Conservation (phyloP, 2,113 vertebrate genomes). For the Glaucomys volans region DNA sequence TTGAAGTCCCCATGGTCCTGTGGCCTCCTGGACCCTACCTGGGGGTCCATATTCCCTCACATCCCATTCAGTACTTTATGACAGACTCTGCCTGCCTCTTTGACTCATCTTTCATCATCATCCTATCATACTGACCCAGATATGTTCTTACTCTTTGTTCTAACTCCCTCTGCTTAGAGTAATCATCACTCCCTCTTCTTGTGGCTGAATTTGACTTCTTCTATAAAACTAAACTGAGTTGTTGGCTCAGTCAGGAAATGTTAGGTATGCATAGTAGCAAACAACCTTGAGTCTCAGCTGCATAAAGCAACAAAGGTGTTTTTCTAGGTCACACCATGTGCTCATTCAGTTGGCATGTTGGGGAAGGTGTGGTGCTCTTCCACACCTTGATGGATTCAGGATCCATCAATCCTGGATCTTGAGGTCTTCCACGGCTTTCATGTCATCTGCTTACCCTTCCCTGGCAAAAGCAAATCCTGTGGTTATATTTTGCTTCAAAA, state of each 20-base stretch:
- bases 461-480: background rate
- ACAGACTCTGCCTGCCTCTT: background rate
- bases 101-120: background rate
- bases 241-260: background rate
- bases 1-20: background rate
- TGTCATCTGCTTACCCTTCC: background rate
- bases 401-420: background rate
- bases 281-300: background rate
- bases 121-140: background rate
- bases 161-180: background rate
- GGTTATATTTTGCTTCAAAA: background rate
- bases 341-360: background rate
- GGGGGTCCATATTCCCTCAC: background rate
- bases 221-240: background rate
- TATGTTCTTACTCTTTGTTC: background rate
- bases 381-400: too few relatives aligned
- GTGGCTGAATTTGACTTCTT: background rate
- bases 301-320: background rate
- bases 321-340: background rate
- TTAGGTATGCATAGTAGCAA: background rate
- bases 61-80: background rate
- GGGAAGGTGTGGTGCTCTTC: too few relatives aligned
- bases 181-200: background rate
- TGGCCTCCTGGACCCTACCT: background rate
- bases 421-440: background rate